Evolutionary conservation across 2,888 invertebrate species (phyloP), one percentile per base, ranked within the genome.

Genomic region (Ditula angustiorana): DNA sequence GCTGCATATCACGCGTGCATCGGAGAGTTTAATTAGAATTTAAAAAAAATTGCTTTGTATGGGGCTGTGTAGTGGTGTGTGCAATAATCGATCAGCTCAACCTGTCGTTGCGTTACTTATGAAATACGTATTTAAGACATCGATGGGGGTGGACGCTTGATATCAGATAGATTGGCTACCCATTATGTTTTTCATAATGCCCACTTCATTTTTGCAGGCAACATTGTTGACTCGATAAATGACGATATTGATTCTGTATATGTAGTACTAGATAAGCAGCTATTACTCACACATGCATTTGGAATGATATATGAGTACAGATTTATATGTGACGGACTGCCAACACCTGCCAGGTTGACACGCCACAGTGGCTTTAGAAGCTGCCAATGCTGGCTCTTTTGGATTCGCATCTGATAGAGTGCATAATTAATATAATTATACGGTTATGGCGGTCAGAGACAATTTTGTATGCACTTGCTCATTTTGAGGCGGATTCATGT

Each of bases 251-350:
- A 7, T 7, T 37, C 11, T 11, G 7, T 16, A 41, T 46, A 11
- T 13, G 13, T 16, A 37, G 13, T 37, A 13, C 37, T n/a, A n/a
- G n/a, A n/a, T n/a, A n/a, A 37, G 3, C 13, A 37, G 8, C 13
- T 23, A n/a, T 13, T 46, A 10, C 19, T 8, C 11, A 19, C n/a
- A 24, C 11, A n/a, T 46, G 19, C 46, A 24, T 21, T 23, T 7
- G 23, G 5, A 46, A 23, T 46, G 24, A 46, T 24, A 58, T 68
- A 63, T 33, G 67, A 69, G 23, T n/a, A 58, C 77, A 79, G 78
- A 85, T 82, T 79, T 78, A 79, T 78, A 66, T 69, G 65, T 64
- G 75, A 74, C 66, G 63, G 69, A 63, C 66, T 74, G 73, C 74
- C 72, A 76, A 73, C 83, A 81, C 75, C 78, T 85, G 83, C 71